phyloP scores from a whole-genome alignment of 2,888 invertebrate species.

The Macroteleia sp. region DNA sequence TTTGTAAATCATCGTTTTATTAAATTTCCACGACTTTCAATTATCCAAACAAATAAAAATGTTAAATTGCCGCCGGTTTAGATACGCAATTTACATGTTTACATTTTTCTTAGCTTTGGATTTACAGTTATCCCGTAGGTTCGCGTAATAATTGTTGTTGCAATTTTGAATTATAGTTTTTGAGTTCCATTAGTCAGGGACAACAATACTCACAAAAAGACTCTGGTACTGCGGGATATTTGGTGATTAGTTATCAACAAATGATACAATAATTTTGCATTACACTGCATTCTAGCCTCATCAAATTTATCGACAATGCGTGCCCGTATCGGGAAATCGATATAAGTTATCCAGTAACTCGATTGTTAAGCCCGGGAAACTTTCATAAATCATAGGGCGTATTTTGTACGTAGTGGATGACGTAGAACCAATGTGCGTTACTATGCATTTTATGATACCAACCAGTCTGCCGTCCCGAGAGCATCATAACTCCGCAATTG shows the following conservation, averaged over 20 bases:
- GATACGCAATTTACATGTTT: no score
- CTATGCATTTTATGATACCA: slow-evolving; percentile 59
- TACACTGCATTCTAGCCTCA: slow-evolving; percentile 8
- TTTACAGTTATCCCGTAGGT: no score
- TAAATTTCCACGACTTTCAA: slow-evolving; percentile 1
- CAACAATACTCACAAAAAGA: no score
- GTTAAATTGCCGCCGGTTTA: no score
- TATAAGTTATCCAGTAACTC: slow-evolving; percentile 47
- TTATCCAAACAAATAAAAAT: no score
- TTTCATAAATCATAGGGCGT: slow-evolving; percentile 61
- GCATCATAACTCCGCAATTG: slow-evolving; percentile 56
- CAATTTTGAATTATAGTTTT: no score
- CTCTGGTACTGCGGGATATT: no score
- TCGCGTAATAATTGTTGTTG: no score
- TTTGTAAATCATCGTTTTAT: slow-evolving; percentile 1
- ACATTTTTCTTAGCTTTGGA: no score
- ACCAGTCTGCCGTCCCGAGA: slow-evolving; percentile 44
- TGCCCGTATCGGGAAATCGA: slow-evolving; percentile 32
- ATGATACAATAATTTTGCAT: slow-evolving; percentile 26
- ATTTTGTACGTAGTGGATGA: slow-evolving; percentile 55
- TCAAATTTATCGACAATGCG: slow-evolving; percentile 39
- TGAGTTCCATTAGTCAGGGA: no score
- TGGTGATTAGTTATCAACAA: slow-evolving; percentile 34
- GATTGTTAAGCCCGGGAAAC: slow-evolving; percentile 53
- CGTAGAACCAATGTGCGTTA: slow-evolving; percentile 57